Evolutionary conservation across 2,797 vertebrate genomes (phyloP).

Genomic region (Anguilla marmorata): DNA sequence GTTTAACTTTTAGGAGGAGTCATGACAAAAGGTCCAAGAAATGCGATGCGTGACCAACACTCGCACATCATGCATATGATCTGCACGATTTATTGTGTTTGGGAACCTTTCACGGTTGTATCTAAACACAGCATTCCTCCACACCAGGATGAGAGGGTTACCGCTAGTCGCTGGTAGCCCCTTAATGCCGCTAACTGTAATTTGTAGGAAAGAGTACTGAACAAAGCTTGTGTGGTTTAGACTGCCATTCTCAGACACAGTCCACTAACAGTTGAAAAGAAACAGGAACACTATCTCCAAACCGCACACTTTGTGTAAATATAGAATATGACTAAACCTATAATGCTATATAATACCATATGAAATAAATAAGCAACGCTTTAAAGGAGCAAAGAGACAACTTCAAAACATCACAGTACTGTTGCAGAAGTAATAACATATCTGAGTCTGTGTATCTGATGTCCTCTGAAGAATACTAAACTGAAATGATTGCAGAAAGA

Average conservation of each 20-base stretch:
- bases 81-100: neutral
- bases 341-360: slow-evolving; percentile 1
- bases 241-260: neutral
- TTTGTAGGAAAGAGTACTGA: neutral
- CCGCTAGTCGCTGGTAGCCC: neutral
- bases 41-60: neutral
- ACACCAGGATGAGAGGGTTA: neutral
- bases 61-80: neutral
- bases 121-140: neutral
- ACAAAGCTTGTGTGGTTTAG: neutral
- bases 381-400: neutral
- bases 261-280: neutral
- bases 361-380: neutral
- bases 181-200: neutral
- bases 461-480: neutral
- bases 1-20: neutral
- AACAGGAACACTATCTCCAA: neutral
- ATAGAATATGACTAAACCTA: slow-evolving; percentile 6
- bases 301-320: neutral
- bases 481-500: neutral
- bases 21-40: neutral
- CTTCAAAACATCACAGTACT: neutral
- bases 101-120: neutral
- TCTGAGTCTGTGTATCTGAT: neutral
- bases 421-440: neutral